Base-by-base conservation (phyloP, 2,888 invertebrate genomes). In the Macrosiphum euphorbiae region DNA sequence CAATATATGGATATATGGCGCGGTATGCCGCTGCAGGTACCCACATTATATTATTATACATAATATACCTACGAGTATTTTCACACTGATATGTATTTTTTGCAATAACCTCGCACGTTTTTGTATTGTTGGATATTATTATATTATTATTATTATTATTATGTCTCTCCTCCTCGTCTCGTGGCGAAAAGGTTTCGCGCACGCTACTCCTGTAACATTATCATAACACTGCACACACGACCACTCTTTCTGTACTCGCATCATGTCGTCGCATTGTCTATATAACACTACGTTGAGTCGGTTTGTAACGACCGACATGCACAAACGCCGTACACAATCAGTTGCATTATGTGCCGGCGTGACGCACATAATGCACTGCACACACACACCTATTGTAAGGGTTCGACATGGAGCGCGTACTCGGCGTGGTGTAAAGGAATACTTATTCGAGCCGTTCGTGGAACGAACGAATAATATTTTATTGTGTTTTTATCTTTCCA, bases 401-500 rank as follows among this genome's bases (percentile, higher is more conserved):
- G 16, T 67, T 67, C n/a, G n/a, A 16, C n/a, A n/a, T n/a, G 67
- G 13, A n/a, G n/a, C n/a, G n/a, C 16, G n/a, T 16, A n/a, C 4
- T 16, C 67, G n/a, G n/a, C 13, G 67, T 16, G n/a, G 13, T n/a
- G 67, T n/a, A 61, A 61, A 61, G 61, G 61, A 61, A 67, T n/a
- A 67, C n/a, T n/a, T 13, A n/a, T 67, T 67, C 16, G n/a, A 67
- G n/a, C n/a, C 67, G 67, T 67, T n/a, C 67, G n/a, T 16, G 16
- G 67, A 67, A 67, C n/a, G n/a, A n/a, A n/a, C 61, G n/a, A 67
- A 67, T 67, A n/a, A 44, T 47, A n/a, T 67, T 67, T 67, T 67
- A 67, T 67, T 67, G 67, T 67, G n/a, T 67, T 67, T n/a, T 67
- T 67, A 67, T n/a, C 13, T 67, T 67, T n/a, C n/a, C 16, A 67